Base-by-base conservation (phyloP, 2,113 vertebrate genomes). In the Strigops habroptila region DNA sequence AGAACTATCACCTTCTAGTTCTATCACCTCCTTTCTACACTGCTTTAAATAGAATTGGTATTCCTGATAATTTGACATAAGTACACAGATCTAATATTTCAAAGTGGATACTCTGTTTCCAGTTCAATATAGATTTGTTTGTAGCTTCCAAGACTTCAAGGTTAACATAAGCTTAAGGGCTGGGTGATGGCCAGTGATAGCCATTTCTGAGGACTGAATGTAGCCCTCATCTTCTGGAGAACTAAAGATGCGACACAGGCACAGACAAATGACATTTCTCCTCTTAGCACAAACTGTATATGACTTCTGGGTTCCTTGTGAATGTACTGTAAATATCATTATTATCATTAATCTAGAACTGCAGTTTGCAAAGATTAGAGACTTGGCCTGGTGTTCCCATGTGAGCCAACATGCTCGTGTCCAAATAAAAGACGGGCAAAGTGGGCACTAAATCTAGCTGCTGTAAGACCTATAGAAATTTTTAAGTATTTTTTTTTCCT, bases 311-410 rank as follows among this genome's bases (percentile, higher is more conserved):
- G 49, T 83, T 83, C 67, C 44, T 86, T 95, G 64, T 86, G 79
- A 82, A 95, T 68, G 48, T 48, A 39, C 41, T 48, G 27, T 82
- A 88, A 94, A 81, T 82, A 79, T 60, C 1, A 1, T 79, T 90
- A 65, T 80, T 91, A 33, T 46, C 14, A 14, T 76, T 83, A 88
- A 88, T 82, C 52, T 76, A 84, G 52, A 93, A 89, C 25, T 60
- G 48, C 77, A 84, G 7, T 94, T 76, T 84, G 57, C 81, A 84
- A 92, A 86, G 30, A 90, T 44, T 83, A 33, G 77, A 67, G 43
- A 15, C 14, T 74, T 81, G 12, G 7, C 75, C 63, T 87, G 51
- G 33, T 0, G 0, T 49, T 82, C 44, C 52, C 0, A 0, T 22
- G 8, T 62, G 23, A 94, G 68, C 51, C 60, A 86, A 68, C 35